Percentiles rank a stretch among this genome's conserved stretches.
Conservation (phyloP, 2,888 invertebrate genomes). For the Stegana nigrithorax region DNA sequence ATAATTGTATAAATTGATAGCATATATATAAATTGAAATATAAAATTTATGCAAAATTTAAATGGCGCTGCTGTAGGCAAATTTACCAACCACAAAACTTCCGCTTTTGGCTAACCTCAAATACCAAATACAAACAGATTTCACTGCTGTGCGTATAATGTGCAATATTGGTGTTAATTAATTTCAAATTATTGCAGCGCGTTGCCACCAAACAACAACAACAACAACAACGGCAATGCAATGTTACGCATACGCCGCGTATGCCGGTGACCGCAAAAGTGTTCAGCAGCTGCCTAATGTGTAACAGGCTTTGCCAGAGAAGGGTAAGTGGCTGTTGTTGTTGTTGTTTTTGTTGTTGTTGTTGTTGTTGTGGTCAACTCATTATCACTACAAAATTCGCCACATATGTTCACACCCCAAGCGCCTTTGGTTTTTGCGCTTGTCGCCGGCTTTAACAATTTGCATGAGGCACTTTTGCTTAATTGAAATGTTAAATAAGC, state of each 20-base stretch:
- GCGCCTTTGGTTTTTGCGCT: slow-evolving; percentile 20
- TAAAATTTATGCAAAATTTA: not conserved
- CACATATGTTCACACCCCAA: slow-evolving; percentile 43
- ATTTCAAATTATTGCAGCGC: slow-evolving; percentile 18
- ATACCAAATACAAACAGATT: slow-evolving; percentile 2
- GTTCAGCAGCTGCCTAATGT: not conserved
- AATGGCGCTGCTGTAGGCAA: too few relatives aligned
- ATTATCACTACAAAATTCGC: slow-evolving; percentile 18
- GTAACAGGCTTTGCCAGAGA: not conserved
- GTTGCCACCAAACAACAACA: too few relatives aligned
- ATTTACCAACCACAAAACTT: not conserved
- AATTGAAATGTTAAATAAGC: slow-evolving; percentile 63
- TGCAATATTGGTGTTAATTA: slow-evolving; percentile 17
- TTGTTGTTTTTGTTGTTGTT: too few relatives aligned
- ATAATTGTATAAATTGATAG: too few relatives aligned
- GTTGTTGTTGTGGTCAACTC: not conserved
- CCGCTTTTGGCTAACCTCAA: not conserved
- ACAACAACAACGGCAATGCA: not conserved
- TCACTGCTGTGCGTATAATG: slow-evolving; percentile 23
- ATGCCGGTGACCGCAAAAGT: slow-evolving; percentile 19
- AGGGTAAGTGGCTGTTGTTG: too few relatives aligned
- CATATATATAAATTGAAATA: too few relatives aligned
- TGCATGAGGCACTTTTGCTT: too few relatives aligned
- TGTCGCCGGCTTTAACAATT: too few relatives aligned
- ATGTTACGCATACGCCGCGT: not conserved